Base-by-base conservation (phyloP, 2,797 vertebrate species). In the Thaleichthys pacificus region DNA sequence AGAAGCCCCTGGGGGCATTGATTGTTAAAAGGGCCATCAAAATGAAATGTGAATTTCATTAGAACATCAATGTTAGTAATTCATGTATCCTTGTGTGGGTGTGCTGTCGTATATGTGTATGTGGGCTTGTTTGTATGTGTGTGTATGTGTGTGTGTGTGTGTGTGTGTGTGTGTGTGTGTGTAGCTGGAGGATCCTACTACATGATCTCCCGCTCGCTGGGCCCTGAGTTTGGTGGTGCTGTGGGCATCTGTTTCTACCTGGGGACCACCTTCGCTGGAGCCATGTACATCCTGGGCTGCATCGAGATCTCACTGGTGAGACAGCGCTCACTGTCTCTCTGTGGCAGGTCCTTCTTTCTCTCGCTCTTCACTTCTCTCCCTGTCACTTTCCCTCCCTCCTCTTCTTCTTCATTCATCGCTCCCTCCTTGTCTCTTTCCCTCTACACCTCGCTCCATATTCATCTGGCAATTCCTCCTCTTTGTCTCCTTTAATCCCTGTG, bases 241-340 rank as follows among this genome's bases (percentile, higher is more conserved):
- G 97, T 99, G 64, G 97, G 97, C 38, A 97, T 99, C 85, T 99
- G 97, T 89, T 99, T 99, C 91, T 99, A 98, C 91, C 90, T 99
- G 86, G 97, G 97, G 76, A 99, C 97, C 71, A 99, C 97, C 14
- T 99, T 98, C 79, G 97, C 97, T 0, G 97, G 97, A 12, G 96
- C 97, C 86, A 99, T 99, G 97, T 99, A 99, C 86, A 99, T 99
- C 86, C 90, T 99, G 75, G 97, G 97, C 69, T 98, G 97, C 87
- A 98, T 99, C 0, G 97, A 99, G 91, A 98, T 99, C 82, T 91
- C 99, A 61, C 92, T 99, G 94, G 97, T 99, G 89, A 77, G 95
- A 76, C 17, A 4, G 28, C 21, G 60, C 51, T 42, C 32, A 28
- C 54, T 49, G 3, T 63, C 7, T 35, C 62, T 4, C 28, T 15